phyloP scores from a whole-genome alignment of 2,113 vertebrate genomes.

The Cyprinodon tularosa region DNA sequence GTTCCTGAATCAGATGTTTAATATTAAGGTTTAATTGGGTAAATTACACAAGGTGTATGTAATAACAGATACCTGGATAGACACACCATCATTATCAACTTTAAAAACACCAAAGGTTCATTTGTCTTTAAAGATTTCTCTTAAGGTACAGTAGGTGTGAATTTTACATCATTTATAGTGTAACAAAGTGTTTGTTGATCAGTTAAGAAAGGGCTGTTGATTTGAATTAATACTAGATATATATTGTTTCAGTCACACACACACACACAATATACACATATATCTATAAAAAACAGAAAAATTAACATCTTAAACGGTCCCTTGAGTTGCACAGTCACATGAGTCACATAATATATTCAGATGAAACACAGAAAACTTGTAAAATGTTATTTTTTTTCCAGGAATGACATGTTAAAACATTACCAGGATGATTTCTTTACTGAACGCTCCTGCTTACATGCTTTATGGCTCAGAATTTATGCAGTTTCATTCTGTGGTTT shows the following conservation, averaged over 20 bases:
- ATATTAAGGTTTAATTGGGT: background rate
- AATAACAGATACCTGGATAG: constrained; percentile 6
- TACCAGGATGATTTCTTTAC: background rate
- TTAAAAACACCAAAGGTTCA: constrained; percentile 4
- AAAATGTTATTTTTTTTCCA: background rate
- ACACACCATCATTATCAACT: constrained; percentile 8
- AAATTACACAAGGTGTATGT: background rate
- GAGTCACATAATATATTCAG: background rate
- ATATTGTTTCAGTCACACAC: constrained; percentile 5
- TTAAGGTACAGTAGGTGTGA: constrained; percentile 1
- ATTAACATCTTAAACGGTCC: constrained; percentile 9
- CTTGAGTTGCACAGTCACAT: constrained; percentile 23
- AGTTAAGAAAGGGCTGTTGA: constrained; percentile 3
- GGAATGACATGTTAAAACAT: constrained; percentile 1
- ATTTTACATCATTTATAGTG: constrained; percentile 6
- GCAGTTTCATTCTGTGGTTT: constrained; percentile 1
- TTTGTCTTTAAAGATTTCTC: constrained; percentile 9
- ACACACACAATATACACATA: background rate
- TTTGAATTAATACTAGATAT: constrained; percentile 12
- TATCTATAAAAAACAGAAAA: background rate
- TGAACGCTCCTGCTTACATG: background rate
- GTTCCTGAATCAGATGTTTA: constrained; percentile 12
- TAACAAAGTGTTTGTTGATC: constrained; percentile 17
- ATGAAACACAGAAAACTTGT: background rate
- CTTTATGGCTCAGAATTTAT: constrained; percentile 14